A percentile compares a stretch with the other conserved stretches of the same genome.
Evolutionary conservation across 2,888 invertebrate genomes (phyloP).

Genomic region (Ceratothoa steindachneri): DNA sequence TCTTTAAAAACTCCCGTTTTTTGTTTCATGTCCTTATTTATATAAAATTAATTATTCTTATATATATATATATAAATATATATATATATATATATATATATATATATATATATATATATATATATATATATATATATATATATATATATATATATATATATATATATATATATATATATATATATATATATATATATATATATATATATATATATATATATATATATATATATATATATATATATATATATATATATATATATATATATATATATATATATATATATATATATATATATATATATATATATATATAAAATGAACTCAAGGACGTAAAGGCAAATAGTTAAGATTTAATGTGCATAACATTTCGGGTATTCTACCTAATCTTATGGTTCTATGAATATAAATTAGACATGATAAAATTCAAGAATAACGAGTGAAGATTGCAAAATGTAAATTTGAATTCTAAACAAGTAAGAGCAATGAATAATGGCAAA

Average conservation of each 20-base stretch:
- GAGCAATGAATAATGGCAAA: too few species aligned
- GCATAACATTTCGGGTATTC: too few species aligned
- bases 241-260: conserved; percentile 16
- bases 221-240: conserved; percentile 12
- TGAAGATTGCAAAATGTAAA: too few species aligned
- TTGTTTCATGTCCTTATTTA: background rate
- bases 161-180: conserved; percentile 17
- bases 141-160: conserved; percentile 10
- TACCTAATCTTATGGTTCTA: too few species aligned
- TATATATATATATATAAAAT: too few species aligned
- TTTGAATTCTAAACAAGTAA: too few species aligned
- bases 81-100: background rate
- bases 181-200: background rate
- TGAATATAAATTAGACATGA: too few species aligned
- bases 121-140: conserved; percentile 5
- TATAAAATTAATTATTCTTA: background rate
- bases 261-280: conserved; percentile 14
- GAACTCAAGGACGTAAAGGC: too few species aligned
- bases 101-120: background rate
- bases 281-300: background rate
- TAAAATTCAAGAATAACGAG: too few species aligned
- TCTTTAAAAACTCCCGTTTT: too few species aligned
- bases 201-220: conserved; percentile 14
- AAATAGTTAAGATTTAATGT: too few species aligned
- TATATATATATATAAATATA: background rate